These are phyloP conservation scores for Netelia fuscicornis DNA, from an alignment of 2,888 invertebrate genomes.

Conservation along the genomic window DNA sequence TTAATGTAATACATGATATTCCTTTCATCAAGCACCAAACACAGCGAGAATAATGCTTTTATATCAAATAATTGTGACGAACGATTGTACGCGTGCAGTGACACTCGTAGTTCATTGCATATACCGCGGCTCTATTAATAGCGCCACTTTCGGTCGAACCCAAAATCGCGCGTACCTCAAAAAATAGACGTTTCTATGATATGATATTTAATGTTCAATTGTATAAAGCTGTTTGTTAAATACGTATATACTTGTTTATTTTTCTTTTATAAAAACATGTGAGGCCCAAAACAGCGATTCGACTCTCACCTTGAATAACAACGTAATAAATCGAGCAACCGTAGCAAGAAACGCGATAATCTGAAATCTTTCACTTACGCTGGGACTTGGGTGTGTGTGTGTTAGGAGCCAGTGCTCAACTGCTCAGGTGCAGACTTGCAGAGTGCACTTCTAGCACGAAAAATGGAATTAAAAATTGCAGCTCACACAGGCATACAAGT, in stretches of 20 bases:
- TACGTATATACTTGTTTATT: not conserved
- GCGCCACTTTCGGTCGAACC: slow-evolving; percentile 13
- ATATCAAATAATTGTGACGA: slow-evolving; percentile 19
- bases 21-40: not conserved
- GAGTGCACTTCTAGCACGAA: not conserved
- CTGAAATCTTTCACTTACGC: not conserved
- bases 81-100: not conserved
- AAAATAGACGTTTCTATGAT: not conserved
- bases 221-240: not conserved
- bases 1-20: not conserved
- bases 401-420: not conserved
- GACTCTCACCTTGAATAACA: not conserved
- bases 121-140: slow-evolving; percentile 25
- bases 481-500: not conserved
- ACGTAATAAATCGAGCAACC: not conserved
- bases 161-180: slow-evolving; percentile 39
- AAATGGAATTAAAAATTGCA: not conserved
- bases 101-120: slow-evolving; percentile 22
- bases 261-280: not conserved
- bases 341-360: not conserved
- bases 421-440: not conserved
- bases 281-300: not conserved
- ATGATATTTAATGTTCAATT: not conserved
- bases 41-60: slow-evolving; percentile 22
- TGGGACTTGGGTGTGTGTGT: not conserved